Evolutionary conservation across 2,113 vertebrate species (phyloP), one percentile per base, ranked within the genome.

Genomic region (Apistogramma diplotaenia): DNA sequence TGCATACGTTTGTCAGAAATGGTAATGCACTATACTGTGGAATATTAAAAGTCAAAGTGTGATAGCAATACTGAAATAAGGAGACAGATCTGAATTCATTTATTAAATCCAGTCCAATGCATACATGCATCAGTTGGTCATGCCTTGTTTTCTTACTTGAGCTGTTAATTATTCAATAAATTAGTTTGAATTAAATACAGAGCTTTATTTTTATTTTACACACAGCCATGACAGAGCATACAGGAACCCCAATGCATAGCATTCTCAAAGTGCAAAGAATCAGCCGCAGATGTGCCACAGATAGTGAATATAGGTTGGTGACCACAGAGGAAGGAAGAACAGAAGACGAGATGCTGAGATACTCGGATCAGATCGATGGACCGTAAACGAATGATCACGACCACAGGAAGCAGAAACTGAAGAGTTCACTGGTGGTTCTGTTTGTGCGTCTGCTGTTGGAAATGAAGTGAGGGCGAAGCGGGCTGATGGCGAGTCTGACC

Each of bases 41-140:
- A 54, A 23, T 40, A 79, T 85, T 13, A 33, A 35, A 70, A 62
- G 3, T 46, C 25, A 10, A 58, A 55, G 53, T 80, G 57, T 82
- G 51, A 51, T 19, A 40, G 71, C 51, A 40, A 55, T 51, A 67
- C 19, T 75, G 46, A 76, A 85, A 88, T 78, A 77, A 90, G 86
- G 33, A 29, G 9, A 83, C 71, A 65, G 3, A 18, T 57, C 5
- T 35, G 54, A 83, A 86, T 91, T 86, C 75, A 65, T 95, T 94
- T 94, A 95, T 94, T 95, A 93, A 95, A 93, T 92, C 83, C 88
- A 91, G 72, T 88, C 84, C 82, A 93, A 88, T 90, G 89, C 91
- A 90, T 61, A 91, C 92, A 90, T 91, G 85, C 91, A 88, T 87
- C 80, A 87, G 78, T 79, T 87, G 65, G 91, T 87, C 93, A 93